Evolutionary conservation across 1,140 invertebrate genomes (phyloP).

Genomic region (Anastrepha ludens): DNA sequence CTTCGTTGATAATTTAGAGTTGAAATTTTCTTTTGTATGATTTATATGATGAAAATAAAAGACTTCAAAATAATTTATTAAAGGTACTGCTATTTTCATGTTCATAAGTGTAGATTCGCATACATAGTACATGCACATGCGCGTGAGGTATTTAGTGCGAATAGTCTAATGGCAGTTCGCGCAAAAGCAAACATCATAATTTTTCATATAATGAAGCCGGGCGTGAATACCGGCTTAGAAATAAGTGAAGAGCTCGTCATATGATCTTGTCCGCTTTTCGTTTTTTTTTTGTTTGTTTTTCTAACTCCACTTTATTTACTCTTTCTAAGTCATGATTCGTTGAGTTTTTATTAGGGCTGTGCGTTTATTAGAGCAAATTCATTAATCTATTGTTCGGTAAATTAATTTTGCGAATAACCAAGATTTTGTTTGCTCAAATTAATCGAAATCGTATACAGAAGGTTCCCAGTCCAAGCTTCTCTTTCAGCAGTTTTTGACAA

Average conservation of each 20-base stretch:
- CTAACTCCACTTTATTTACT: neutral
- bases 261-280: neutral
- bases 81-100: no score
- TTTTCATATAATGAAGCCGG: neutral
- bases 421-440: no score
- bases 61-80: no score
- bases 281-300: neutral
- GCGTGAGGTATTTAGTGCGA: neutral
- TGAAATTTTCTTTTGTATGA: no score
- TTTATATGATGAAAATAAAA: no score
- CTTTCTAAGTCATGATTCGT: slow-evolving; percentile 34
- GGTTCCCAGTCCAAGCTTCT: neutral
- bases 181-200: neutral
- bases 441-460: no score
- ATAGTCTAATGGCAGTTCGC: neutral
- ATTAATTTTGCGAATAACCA: no score
- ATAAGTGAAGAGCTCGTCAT: neutral
- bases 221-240: neutral
- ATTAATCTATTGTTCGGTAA: no score
- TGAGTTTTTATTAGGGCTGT: neutral
- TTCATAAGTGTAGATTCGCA: no score
- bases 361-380: no score
- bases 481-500: neutral
- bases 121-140: no score
- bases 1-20: no score